phyloP scores from a whole-genome alignment of 1,140 invertebrate genomes.

The Pseudobourletiella spinata region DNA sequence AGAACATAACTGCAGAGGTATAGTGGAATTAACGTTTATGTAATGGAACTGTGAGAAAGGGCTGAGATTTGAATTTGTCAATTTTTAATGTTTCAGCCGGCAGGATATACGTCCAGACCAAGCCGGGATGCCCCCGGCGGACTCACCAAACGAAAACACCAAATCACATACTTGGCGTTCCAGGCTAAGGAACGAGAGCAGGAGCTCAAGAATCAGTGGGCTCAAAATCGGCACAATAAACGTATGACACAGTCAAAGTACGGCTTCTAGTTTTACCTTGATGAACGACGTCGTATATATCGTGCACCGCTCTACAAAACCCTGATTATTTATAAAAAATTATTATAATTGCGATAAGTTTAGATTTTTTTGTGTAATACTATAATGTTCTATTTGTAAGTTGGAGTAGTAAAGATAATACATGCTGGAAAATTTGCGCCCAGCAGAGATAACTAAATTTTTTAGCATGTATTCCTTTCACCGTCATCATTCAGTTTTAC shows the following conservation, averaged over 20 bases:
- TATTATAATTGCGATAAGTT: too few relatives aligned
- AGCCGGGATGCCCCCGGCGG: conserved; percentile 22
- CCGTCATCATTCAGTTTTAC: too few relatives aligned
- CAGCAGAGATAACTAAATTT: too few relatives aligned
- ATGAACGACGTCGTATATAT: too few relatives aligned
- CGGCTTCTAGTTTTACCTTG: conserved; percentile 61
- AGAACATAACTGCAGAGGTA: conserved; percentile 46
- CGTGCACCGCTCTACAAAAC: too few relatives aligned
- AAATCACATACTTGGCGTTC: conserved; percentile 88
- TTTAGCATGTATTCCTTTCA: too few relatives aligned
- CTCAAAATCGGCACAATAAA: conserved; percentile 69
- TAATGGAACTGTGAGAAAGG: not conserved
- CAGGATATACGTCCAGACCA: conserved; percentile 13
- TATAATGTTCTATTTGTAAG: too few relatives aligned
- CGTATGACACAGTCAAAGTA: conserved; percentile 81
- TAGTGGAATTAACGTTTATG: not conserved
- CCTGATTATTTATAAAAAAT: too few relatives aligned
- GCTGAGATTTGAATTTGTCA: too few relatives aligned
- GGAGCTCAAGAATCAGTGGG: conserved; percentile 89
- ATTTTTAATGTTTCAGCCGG: conserved; percentile 14
- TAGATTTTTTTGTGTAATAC: too few relatives aligned
- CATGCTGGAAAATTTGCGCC: too few relatives aligned
- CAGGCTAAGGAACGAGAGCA: conserved; percentile 87
- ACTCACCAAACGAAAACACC: conserved; percentile 65
- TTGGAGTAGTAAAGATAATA: too few relatives aligned